These are phyloP conservation scores for Aldabrachelys gigantea DNA, from an alignment of 2,113 vertebrate genomes.

Conservation along the genomic window DNA sequence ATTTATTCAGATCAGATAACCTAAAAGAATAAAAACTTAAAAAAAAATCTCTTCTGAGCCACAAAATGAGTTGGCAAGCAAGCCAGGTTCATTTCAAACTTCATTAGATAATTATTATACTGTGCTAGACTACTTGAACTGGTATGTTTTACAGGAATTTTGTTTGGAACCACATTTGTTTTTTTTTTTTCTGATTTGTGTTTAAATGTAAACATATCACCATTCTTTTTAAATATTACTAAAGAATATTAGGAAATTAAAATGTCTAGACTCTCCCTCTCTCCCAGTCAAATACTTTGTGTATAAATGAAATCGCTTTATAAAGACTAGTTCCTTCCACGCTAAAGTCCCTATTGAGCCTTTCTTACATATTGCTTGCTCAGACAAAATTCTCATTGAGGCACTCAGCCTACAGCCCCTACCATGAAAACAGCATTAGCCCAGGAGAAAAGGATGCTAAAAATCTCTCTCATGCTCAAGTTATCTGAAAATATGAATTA, in stretches of 20 bases:
- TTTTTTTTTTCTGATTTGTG: background rate
- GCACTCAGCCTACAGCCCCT: background rate
- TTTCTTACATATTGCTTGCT: background rate
- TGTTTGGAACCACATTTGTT: background rate
- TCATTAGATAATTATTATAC: background rate
- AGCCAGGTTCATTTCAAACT: background rate
- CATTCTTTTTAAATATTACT: background rate
- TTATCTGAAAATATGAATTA: background rate
- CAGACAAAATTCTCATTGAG: accelerated
- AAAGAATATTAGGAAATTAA: background rate
- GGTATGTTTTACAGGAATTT: background rate
- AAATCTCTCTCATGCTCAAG: background rate
- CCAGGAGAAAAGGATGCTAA: background rate
- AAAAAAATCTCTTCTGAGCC: background rate
- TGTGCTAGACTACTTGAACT: background rate
- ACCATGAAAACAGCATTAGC: background rate
- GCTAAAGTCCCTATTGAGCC: accelerated
- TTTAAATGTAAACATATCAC: background rate
- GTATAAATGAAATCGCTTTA: background rate
- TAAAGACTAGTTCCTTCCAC: background rate
- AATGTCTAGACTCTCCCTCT: background rate
- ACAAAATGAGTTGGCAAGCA: background rate
- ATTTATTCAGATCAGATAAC: slow-evolving; percentile 17
- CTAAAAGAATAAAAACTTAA: background rate
- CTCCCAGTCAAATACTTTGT: background rate